Conservation (phyloP, 2,888 invertebrate species). For the Polylopha cassiicola region DNA sequence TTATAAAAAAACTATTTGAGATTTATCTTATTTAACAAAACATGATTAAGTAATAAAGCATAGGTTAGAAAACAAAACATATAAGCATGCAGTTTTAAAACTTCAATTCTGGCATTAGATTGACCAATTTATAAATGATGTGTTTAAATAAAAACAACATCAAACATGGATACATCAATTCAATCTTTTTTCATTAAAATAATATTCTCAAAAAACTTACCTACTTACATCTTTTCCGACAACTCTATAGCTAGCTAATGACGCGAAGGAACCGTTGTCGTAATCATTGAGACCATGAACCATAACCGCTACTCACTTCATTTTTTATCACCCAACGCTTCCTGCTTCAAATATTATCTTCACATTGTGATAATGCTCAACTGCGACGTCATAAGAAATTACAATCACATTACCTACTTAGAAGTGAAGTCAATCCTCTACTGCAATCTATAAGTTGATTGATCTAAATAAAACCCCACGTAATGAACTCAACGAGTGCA, state of each 20-base stretch:
- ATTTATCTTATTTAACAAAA: no score
- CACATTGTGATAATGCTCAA: not conserved
- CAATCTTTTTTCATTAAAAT: no score
- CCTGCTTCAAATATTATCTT: slow-evolving; percentile 36
- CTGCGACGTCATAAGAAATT: slow-evolving; percentile 2
- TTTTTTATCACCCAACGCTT: slow-evolving; percentile 40
- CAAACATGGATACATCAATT: no score
- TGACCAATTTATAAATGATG: no score
- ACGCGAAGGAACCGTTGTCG: slow-evolving; percentile 10
- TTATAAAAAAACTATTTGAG: no score
- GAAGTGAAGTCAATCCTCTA: not conserved
- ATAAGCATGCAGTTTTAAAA: no score
- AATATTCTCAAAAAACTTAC: no score
- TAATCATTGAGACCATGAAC: slow-evolving; percentile 36
- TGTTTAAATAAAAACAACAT: no score
- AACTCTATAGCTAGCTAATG: not conserved
- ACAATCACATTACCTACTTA: not conserved
- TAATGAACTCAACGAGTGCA: slow-evolving; percentile 22
- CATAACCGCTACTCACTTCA: slow-evolving; percentile 24
- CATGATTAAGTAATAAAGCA: no score
- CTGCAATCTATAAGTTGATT: slow-evolving; percentile 15
- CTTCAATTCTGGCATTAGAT: no score
- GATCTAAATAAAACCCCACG: slow-evolving; percentile 21
- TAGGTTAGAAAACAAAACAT: no score
- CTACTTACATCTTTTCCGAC: slow-evolving; percentile 4